phyloP scores from a whole-genome alignment of 2,888 invertebrate species.

The Blastobasis adustella region DNA sequence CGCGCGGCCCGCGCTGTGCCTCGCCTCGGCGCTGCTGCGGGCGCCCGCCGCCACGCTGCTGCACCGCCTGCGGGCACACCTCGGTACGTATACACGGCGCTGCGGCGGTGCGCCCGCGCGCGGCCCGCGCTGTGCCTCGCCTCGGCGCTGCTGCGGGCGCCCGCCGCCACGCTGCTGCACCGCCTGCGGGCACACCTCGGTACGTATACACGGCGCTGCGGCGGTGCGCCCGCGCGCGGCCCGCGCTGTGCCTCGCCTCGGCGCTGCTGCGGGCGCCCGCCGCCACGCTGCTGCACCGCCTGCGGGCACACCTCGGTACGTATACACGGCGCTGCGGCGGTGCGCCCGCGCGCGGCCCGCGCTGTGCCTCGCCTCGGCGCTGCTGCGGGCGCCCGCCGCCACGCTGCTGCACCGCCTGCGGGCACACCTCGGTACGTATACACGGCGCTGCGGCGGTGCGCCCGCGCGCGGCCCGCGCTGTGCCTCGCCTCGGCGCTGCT shows the following conservation, averaged over 20 bases:
- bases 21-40: slow-evolving; percentile 78
- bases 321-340: too few relatives aligned
- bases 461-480: slow-evolving; percentile 41
- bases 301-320: slow-evolving; percentile 71
- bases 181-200: too few relatives aligned
- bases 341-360: too few relatives aligned
- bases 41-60: slow-evolving; percentile 86
- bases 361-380: too few relatives aligned
- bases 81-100: slow-evolving; percentile 22
- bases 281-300: slow-evolving; percentile 88
- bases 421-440: too few relatives aligned
- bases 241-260: slow-evolving; percentile 41
- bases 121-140: too few relatives aligned
- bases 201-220: slow-evolving; percentile 32
- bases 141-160: too few relatives aligned
- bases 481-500: slow-evolving; percentile 83
- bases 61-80: slow-evolving; percentile 82
- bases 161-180: too few relatives aligned
- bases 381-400: too few relatives aligned
- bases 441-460: slow-evolving; percentile 54
- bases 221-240: slow-evolving; percentile 40
- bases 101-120: too few relatives aligned
- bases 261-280: slow-evolving; percentile 82
- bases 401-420: too few relatives aligned
- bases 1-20: slow-evolving; percentile 41